Evolutionary conservation across 2,888 invertebrate species (phyloP).

Genomic region (Latrodectus elegans): DNA sequence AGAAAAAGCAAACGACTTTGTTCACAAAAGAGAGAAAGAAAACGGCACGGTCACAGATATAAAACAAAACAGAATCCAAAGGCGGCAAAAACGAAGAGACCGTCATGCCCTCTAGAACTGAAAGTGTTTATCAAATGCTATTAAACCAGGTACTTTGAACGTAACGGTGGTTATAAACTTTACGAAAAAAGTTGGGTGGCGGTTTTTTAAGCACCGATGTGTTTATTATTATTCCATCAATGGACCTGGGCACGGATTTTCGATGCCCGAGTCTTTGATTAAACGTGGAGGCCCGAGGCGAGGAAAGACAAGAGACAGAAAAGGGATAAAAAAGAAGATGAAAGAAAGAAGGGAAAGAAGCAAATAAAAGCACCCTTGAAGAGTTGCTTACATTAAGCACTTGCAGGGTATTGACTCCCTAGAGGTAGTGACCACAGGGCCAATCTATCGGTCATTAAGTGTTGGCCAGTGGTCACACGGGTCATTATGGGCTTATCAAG

Average conservation of each 20-base stretch:
- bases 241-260: background rate
- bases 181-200: slow-evolving; percentile 52
- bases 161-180: slow-evolving; percentile 53
- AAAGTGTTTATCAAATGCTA: slow-evolving; percentile 61
- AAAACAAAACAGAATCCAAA: slow-evolving; percentile 32
- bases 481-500: slow-evolving; percentile 68
- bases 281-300: slow-evolving; percentile 25
- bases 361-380: slow-evolving; percentile 25
- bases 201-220: slow-evolving; percentile 38
- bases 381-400: slow-evolving; percentile 67
- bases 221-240: slow-evolving; percentile 63
- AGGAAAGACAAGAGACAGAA: background rate
- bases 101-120: slow-evolving; percentile 2
- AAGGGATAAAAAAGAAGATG: slow-evolving; percentile 12
- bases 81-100: slow-evolving; percentile 9
- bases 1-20: background rate
- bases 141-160: slow-evolving; percentile 39
- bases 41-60: slow-evolving; percentile 35
- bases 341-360: background rate
- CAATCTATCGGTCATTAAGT: slow-evolving; percentile 67
- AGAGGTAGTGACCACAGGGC: slow-evolving; percentile 66
- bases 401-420: slow-evolving; percentile 61
- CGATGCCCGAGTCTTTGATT: slow-evolving; percentile 31
- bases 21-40: slow-evolving; percentile 6
- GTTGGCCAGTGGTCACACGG: slow-evolving; percentile 56